phyloP scores from a whole-genome alignment of 2,888 invertebrate species.

The Drosophila birchii region DNA sequence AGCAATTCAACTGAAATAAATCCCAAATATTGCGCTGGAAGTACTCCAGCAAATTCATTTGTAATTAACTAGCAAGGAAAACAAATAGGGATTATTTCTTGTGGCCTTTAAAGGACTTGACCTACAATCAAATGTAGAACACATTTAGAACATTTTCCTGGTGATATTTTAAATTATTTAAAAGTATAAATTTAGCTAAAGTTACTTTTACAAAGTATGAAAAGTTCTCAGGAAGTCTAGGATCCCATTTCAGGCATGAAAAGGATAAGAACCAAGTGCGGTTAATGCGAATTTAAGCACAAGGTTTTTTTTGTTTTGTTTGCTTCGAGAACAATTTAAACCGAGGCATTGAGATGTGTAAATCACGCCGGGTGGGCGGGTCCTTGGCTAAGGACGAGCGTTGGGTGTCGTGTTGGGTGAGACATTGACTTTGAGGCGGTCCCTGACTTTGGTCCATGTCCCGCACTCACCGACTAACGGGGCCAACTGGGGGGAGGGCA shows the following conservation, averaged over 20 bases:
- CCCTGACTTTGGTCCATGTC: conserved; percentile 39
- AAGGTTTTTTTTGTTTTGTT: conserved; percentile 2
- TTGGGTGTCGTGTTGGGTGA: background rate
- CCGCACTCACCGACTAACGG: conserved; percentile 15
- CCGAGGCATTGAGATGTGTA: conserved; percentile 43
- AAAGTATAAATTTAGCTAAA: background rate
- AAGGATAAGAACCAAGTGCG: conserved; percentile 1
- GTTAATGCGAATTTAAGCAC: conserved; percentile 32
- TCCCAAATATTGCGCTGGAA: conserved; percentile 1
- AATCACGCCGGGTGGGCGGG: conserved; percentile 21
- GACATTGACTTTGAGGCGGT: conserved; percentile 40
- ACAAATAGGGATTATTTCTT: background rate
- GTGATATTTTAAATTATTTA: background rate
- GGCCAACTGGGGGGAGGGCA: conserved; percentile 34
- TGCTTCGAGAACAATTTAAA: conserved; percentile 28
- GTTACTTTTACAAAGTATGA: background rate
- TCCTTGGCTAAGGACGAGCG: conserved; percentile 14
- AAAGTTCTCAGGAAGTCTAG: background rate
- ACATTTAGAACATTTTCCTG: too few relatives aligned
- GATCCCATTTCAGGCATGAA: background rate
- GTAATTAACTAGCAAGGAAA: conserved; percentile 14
- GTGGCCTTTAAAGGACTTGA: background rate
- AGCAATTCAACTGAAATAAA: conserved; percentile 13
- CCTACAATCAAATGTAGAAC: background rate
- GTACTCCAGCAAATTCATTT: background rate